phyloP scores from a whole-genome alignment of 2,797 vertebrate genomes.

The Peromyscus attwateri region DNA sequence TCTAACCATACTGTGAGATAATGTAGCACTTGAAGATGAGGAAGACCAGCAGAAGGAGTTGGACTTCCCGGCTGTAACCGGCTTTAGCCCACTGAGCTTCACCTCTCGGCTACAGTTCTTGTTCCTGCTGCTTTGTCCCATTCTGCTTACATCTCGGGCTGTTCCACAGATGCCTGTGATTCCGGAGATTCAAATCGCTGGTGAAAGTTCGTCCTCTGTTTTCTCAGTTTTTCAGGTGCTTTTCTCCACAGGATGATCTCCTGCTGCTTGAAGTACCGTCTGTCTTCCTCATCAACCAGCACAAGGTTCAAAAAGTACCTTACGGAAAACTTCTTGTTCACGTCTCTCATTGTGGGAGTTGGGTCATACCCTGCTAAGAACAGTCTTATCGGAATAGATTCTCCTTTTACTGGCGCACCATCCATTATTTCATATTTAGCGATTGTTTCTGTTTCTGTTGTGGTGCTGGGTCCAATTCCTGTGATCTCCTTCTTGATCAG shows the following conservation, averaged over 20 bases:
- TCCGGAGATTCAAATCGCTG: constrained; percentile 98
- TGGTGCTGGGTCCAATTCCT: constrained; percentile 98
- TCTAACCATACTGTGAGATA: constrained; percentile 89
- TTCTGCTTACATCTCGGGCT: constrained; percentile 94
- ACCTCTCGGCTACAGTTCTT: constrained; percentile 64
- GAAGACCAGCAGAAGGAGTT: constrained; percentile 87
- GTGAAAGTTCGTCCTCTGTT: constrained; percentile 96
- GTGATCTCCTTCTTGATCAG: constrained; percentile 99
- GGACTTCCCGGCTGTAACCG: constrained; percentile 85
- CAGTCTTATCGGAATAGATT: constrained; percentile 98
- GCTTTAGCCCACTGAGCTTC: constrained; percentile 85
- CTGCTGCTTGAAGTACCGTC: constrained; percentile 99
- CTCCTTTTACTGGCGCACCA: constrained; percentile 99
- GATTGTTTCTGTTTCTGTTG: constrained; percentile 98
- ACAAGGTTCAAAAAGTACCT: constrained; percentile 99
- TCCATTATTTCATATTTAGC: constrained; percentile 99
- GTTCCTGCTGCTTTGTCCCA: constrained; percentile 59
- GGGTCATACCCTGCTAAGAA: constrained; percentile 98
- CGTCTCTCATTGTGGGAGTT: constrained; percentile 98
- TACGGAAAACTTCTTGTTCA: constrained; percentile 99
- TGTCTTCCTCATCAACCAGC: constrained; percentile 98
- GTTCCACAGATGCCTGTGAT: constrained; percentile 94
- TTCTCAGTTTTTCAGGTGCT: constrained; percentile 98
- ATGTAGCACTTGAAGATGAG: constrained; percentile 90
- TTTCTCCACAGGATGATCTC: constrained; percentile 99